Evolutionary conservation across 1,140 invertebrate species (phyloP).

Genomic region (Coptotermes formosanus): DNA sequence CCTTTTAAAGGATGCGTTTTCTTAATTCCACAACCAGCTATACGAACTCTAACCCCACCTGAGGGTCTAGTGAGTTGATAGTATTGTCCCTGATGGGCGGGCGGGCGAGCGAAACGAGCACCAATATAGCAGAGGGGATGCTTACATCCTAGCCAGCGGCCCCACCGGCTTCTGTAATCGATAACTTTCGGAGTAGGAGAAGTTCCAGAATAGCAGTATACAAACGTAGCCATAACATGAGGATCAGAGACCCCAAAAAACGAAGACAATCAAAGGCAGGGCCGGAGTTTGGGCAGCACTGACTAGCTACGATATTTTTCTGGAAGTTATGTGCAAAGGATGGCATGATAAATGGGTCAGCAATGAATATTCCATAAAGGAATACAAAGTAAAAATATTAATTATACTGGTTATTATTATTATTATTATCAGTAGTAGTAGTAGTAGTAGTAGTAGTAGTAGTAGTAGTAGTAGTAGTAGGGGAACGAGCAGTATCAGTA

Average conservation of each 20-base stretch:
- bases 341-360: too few species aligned
- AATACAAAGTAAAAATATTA: too few species aligned
- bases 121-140: background rate
- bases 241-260: background rate
- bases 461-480: too few species aligned
- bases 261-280: background rate
- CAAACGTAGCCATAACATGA: background rate
- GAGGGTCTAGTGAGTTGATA: background rate
- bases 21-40: background rate
- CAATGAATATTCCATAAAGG: too few species aligned
- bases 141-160: background rate
- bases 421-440: too few species aligned
- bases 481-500: too few species aligned
- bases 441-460: too few species aligned
- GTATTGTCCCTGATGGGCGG: background rate
- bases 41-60: background rate
- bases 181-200: background rate
- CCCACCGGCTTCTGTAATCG: background rate
- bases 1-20: background rate
- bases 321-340: background rate
- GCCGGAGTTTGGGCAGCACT: background rate
- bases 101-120: background rate
- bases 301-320: background rate
- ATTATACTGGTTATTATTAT: too few species aligned
- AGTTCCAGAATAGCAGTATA: background rate